These are phyloP conservation scores for Spea multiplicata DNA, from an alignment of 2,113 vertebrate species.

Conservation along the genomic window DNA sequence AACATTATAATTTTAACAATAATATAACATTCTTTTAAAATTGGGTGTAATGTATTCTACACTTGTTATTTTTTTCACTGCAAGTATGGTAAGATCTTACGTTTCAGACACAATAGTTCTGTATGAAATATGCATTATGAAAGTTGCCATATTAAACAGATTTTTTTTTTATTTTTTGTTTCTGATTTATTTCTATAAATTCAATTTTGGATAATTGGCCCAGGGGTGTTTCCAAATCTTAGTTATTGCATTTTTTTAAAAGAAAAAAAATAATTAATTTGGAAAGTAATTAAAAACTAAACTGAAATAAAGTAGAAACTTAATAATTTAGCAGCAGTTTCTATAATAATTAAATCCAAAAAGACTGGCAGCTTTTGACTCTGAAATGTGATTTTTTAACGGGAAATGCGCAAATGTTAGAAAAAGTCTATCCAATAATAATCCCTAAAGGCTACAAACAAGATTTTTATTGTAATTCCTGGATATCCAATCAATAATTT, in stretches of 20 bases:
- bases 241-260: neutral
- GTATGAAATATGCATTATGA: no score
- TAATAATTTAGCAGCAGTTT: constrained; percentile 4
- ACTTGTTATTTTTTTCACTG: no score
- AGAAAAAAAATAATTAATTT: neutral
- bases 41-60: no score
- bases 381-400: neutral
- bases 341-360: neutral
- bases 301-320: neutral
- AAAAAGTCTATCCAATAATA: neutral
- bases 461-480: no score
- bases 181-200: neutral
- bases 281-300: neutral
- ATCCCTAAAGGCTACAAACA: constrained; percentile 3
- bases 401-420: neutral
- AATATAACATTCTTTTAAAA: no score
- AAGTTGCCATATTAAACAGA: no score
- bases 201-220: neutral
- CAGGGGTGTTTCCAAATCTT: neutral
- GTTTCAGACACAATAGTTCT: no score
- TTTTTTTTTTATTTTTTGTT: neutral
- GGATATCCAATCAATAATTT: no score
- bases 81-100: no score
- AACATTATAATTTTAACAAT: no score
- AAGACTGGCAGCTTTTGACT: neutral